A percentile compares a stretch with the other conserved stretches of the same genome.
Conservation (phyloP, 2,797 vertebrate species). For the Melanotaenia maccullochi region DNA sequence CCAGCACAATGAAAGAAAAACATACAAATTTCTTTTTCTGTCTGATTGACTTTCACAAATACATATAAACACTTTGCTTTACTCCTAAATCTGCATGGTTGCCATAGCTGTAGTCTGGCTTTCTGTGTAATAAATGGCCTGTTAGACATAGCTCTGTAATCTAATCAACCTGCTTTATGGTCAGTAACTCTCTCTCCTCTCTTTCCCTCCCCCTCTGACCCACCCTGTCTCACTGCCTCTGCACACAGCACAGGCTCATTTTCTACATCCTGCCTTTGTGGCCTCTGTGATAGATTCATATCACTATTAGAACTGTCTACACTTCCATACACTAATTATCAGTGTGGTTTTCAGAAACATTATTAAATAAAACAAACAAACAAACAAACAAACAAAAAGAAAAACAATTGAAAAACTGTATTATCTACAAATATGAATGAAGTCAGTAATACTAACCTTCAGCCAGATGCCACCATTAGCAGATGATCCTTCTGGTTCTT, state of each 20-base stretch:
- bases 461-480: conserved; percentile 70
- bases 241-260: conserved; percentile 53
- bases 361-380: neutral
- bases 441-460: conserved; percentile 49
- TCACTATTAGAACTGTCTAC: conserved; percentile 6
- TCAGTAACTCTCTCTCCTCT: conserved; percentile 52
- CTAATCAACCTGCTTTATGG: conserved; percentile 78
- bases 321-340: conserved; percentile 20
- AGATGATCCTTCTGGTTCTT: conserved; percentile 60
- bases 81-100: conserved; percentile 27
- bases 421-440: conserved; percentile 18
- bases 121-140: conserved; percentile 72
- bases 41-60: conserved; percentile 25
- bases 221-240: conserved; percentile 27
- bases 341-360: neutral
- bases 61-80: conserved; percentile 14
- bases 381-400: neutral
- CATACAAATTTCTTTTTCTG: conserved; percentile 9
- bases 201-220: conserved; percentile 29
- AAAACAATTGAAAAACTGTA: neutral
- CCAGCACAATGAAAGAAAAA: conserved; percentile 7
- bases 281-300: conserved; percentile 31
- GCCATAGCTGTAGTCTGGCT: conserved; percentile 58
- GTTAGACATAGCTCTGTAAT: conserved; percentile 74
- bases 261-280: conserved; percentile 25